Conservation (phyloP, 2,113 vertebrate species). For the Neofelis nebulosa region DNA sequence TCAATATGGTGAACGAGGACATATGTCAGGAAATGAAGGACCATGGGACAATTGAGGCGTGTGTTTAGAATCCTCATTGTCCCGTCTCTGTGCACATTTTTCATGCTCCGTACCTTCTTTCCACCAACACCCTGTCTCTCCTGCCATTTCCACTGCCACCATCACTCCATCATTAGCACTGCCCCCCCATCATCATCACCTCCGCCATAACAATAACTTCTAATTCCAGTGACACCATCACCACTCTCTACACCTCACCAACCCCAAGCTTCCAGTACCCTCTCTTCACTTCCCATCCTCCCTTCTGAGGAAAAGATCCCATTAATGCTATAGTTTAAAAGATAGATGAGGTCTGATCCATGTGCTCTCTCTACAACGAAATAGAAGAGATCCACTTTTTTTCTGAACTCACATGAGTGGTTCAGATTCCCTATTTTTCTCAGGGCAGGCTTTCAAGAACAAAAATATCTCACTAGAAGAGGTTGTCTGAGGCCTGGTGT, state of each 20-base stretch:
- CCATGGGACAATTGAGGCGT: accelerated
- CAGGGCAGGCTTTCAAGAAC: background rate
- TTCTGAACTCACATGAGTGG: background rate
- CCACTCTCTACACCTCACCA: too few species aligned
- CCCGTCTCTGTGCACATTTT: background rate
- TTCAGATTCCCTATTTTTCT: background rate
- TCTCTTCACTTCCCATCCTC: background rate
- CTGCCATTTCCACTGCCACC: accelerated
- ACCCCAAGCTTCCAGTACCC: background rate
- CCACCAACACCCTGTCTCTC: background rate
- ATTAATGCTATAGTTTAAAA: background rate
- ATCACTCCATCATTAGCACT: background rate
- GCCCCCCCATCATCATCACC: background rate
- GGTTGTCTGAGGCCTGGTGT: background rate
- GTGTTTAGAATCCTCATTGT: background rate
- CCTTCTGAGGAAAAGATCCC: background rate
- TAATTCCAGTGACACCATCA: background rate
- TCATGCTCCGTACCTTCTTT: background rate
- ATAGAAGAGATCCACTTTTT: background rate
- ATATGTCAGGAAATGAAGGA: background rate
- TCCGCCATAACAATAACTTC: background rate
- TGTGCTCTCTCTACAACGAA: background rate
- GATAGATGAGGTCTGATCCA: background rate
- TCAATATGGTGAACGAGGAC: background rate
- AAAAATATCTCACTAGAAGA: background rate